Evolutionary conservation across 2,113 vertebrate species (phyloP), one percentile per base, ranked within the genome.

Genomic region (Semnornis frantzii): DNA sequence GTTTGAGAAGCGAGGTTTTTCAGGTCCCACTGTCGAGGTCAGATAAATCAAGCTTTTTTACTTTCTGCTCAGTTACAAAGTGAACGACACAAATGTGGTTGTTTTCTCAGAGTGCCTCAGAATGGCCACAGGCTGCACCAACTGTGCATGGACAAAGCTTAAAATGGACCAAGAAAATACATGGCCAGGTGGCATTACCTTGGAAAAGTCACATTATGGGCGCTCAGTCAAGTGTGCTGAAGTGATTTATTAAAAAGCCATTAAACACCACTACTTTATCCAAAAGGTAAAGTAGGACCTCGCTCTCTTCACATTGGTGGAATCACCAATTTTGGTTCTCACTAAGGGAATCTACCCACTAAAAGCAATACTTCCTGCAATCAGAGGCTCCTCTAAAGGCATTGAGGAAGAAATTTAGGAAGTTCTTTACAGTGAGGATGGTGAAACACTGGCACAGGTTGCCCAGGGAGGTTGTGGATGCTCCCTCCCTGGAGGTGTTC

Each of bases 171-270:
- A 55, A 75, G 30, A 81, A 68, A 83, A 58, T 55, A 31, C 21
- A 83, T 75, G 85, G 81, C 65, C 52, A 91, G 73, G 69, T 46
- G 62, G 65, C 50, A 88, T 70, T 54, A 76, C 60, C 39, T 69
- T 65, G 62, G 65, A 75, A 94, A 93, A 81, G 59, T 87, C 80
- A 84, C 59, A 69, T 57, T 59, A 52, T 57, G 73, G 68, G 57
- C 79, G 65, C 58, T 90, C 87, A 92, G 87, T 62, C 87, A 90
- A 83, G 84, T 78, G 79, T 72, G 54, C n/a, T 68, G 48, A 88
- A 65, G 54, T 57, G 6, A 75, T 58, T 89, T 74, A 94, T 74
- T 92, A 88, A 91, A 82, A 96, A 94, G 54, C 65, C 93, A 88
- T 92, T 90, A 92, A 97, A 78, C 37, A 78, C 20, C 33, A 72